These are phyloP conservation scores for Dicentrarchus labrax DNA, from an alignment of 2,113 vertebrate species.

Conservation along the genomic window DNA sequence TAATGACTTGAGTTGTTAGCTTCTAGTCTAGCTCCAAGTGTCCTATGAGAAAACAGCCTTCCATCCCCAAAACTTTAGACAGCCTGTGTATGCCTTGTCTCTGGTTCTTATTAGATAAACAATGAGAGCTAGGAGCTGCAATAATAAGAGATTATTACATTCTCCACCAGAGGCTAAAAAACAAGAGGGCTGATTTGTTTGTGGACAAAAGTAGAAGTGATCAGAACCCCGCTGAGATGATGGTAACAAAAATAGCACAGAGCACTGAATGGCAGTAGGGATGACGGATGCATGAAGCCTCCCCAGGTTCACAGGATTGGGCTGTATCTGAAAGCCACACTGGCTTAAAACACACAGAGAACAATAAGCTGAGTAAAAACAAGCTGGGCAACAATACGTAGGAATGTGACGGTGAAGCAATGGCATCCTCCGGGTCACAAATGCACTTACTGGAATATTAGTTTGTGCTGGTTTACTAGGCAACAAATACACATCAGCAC, in stretches of 20 bases:
- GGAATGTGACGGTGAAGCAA: conserved; percentile 4
- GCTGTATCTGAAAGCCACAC: conserved; percentile 36
- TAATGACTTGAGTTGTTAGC: conserved; percentile 5
- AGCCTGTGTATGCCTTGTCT: not conserved
- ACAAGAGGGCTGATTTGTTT: conserved; percentile 51
- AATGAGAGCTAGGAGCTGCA: conserved; percentile 33
- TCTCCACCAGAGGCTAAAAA: conserved; percentile 33
- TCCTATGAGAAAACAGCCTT: conserved; percentile 18
- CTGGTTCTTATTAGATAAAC: conserved; percentile 26
- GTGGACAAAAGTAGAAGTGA: conserved; percentile 52
- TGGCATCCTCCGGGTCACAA: not conserved
- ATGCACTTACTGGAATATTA: conserved; percentile 4
- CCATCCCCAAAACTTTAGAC: conserved; percentile 3
- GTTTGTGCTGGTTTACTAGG: not conserved
- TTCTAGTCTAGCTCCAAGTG: conserved; percentile 5
- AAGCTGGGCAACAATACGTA: conserved; percentile 3
- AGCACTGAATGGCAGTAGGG: conserved; percentile 22
- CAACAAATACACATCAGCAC: not conserved
- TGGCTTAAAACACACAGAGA: conserved; percentile 40
- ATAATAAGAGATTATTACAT: conserved; percentile 33
- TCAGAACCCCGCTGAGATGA: conserved; percentile 54
- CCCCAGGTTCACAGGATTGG: conserved; percentile 47
- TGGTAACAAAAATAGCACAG: conserved; percentile 55
- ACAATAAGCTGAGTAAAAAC: conserved; percentile 24
- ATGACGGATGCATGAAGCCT: conserved; percentile 30